Conservation (phyloP, 2,797 vertebrate genomes). For the Neopelma chrysocephalum region DNA sequence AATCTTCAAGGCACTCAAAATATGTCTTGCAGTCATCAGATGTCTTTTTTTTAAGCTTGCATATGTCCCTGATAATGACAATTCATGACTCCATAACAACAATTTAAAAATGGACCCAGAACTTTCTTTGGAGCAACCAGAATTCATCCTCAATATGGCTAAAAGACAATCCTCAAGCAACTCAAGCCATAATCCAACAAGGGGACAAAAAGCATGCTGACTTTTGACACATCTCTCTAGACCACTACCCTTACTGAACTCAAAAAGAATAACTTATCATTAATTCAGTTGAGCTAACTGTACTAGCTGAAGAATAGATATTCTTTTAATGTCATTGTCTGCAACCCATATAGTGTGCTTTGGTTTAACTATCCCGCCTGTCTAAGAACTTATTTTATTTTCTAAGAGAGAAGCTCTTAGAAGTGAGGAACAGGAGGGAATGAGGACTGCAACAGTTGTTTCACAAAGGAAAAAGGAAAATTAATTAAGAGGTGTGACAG, state of each 20-base stretch:
- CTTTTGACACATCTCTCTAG: not conserved
- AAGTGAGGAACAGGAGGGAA: not conserved
- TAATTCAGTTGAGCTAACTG: not conserved
- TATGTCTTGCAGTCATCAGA: not conserved
- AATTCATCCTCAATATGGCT: not conserved
- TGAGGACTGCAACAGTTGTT: not conserved
- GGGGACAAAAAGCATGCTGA: not conserved
- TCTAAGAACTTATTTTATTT: not conserved
- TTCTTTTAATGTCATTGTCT: not conserved
- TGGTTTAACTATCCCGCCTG: not conserved
- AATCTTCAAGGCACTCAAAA: not conserved
- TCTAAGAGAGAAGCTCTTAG: not conserved
- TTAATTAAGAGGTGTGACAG: not conserved
- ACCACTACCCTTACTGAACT: not conserved
- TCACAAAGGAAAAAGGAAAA: not conserved
- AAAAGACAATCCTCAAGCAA: not conserved
- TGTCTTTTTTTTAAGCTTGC: not conserved
- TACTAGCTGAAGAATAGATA: conserved; percentile 11
- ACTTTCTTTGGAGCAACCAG: not conserved
- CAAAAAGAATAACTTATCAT: not conserved
- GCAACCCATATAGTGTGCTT: not conserved
- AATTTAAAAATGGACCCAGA: not conserved
- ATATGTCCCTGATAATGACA: not conserved
- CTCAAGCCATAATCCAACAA: not conserved
- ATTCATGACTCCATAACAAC: not conserved